Evolutionary conservation across 2,797 vertebrate species (phyloP), one percentile per base, ranked within the genome.

Genomic region (Spinibarbus caldwelli): DNA sequence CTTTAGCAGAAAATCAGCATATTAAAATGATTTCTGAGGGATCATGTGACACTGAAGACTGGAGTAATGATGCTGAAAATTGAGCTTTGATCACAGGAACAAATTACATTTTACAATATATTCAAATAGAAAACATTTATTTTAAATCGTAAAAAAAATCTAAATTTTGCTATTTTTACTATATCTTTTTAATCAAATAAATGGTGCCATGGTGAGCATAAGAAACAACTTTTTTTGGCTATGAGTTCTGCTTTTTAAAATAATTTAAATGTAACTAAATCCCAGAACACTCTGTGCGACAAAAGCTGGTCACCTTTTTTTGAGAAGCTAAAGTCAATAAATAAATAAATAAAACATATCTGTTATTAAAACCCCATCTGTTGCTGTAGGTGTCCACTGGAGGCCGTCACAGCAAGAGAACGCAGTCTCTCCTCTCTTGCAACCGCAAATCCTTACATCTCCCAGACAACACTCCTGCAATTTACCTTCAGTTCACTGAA

Each of bases 401-500:
- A 75, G 96, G 96, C 29, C 97, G 97, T 11, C 96, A 97, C 52
- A 96, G 96, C 91, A 98, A 96, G 94, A 98, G 97, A 91, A 97
- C 97, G 0, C 96, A 96, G 88, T 96, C 97, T 64, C 94, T 99
- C 77, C 88, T 99, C 41, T 99, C 97, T 26, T 98, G 98, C 90
- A 97, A 95, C 41, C 96, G 97, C 71, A 97, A 97, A 91, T 92
- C 93, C 81, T 92, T 96, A 84, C 94, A 86, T 84, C 92, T 98
- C 76, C 95, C 97, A 0, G 92, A 96, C 67, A 95, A 95, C 78
- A 90, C 96, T 11, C 97, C 98, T 86, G 97, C 97, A 85, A 94
- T 99, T 91, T 96, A 99, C 80, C 93, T 99, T 84, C 97, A 99
- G 88, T 99, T 99, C 90, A 99, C 97, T 0, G 98, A 99, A 76